Base-by-base conservation (phyloP, 2,888 invertebrate genomes). In the Pterobdella sp. region DNA sequence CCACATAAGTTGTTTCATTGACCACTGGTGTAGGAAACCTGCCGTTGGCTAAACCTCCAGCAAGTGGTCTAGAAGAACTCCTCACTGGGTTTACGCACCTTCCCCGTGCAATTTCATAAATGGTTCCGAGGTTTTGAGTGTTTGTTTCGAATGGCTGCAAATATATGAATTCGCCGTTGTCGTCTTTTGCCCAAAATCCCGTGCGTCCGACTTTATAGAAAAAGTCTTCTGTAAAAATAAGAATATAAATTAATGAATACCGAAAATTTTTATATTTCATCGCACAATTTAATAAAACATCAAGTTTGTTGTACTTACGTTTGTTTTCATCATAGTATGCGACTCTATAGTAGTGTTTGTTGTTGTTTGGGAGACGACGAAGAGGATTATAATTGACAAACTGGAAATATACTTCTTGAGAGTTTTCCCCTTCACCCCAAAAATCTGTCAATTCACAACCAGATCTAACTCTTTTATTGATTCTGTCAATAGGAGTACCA, bases 141-240 rank as follows among this genome's bases (percentile, higher is more conserved):
- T 52, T 22, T 4, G 29, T 37, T 34, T 69, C 69, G 31, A 42
- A 69, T 14, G 52, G 29, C 22, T 49, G 37, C 69, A 69, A 29
- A 7, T 29, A 37, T 32, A 69, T 37, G 2, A 26, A 32, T n/a
- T 7, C 29, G 49, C 52, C 52, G 52, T 69, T 31, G 69, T 69
- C 69, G 52, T 69, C 69, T n/a, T 52, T 42, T 14, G 52, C 69
- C 69, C 69, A 69, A 18, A 69, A 69, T 29, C 49, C 69, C 22
- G 31, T 42, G 31, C 34, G n/a, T 18, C 18, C 22, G 10, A 42
- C 49, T 69, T 34, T 69, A n/a, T 49, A 69, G 7, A 31, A 42
- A 29, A 32, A 18, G 52, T 14, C 22, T 3, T 32, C 49, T 29
- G 60, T 26, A 56, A 22, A 22, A 3, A 56, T 18, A 26, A 42